Base-by-base conservation (phyloP, 1,140 invertebrate species). In the Stegodyphus dumicola region DNA sequence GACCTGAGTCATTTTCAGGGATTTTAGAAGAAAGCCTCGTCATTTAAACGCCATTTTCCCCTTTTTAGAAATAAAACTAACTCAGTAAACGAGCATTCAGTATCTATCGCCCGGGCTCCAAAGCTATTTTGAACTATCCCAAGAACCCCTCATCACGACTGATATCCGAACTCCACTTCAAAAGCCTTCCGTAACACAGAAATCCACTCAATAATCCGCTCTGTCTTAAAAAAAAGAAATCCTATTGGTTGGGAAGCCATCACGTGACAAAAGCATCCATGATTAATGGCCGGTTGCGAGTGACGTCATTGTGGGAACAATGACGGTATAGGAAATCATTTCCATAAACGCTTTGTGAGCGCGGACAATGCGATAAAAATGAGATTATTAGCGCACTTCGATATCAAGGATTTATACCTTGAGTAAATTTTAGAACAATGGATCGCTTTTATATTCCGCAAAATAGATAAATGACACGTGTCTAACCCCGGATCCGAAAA, bases 191-290 rank as follows among this genome's bases (percentile, higher is more conserved):
- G 78, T 73, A 71, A 80, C 78, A 80, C 78, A 71, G 78, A 80
- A 80, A 80, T 80, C 78, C 78, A 80, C 78, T 80, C 78, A 80
- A 80, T 80, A 80, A 80, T 80, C 69, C 78, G 33, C 13, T 79
- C 66, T 69, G 66, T 52, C 77, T 73, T 71, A 60, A 51, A 80
- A 80, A 80, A 80, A 73, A 71, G 69, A 71, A 80, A 60, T 64
- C 18, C 53, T 69, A 80, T 80, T 80, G 78, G 78, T 73, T 73
- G 76, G 78, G 67, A 71, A 52, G 78, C 78, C 78, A 73, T 80
- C 78, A 80, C 78, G 78, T 80, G 78, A 80, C 78, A 80, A 80
- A 71, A 80, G 78, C 78, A 73, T 80, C 69, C 78, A 80, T 80
- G 78, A 80, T 80, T 80, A 80, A 80, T 80, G 78, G 78, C 71